A percentile compares a stretch with the other conserved stretches of the same genome.
Evolutionary conservation across 2,888 invertebrate genomes (phyloP).

Genomic region (Leucoma salicis): DNA sequence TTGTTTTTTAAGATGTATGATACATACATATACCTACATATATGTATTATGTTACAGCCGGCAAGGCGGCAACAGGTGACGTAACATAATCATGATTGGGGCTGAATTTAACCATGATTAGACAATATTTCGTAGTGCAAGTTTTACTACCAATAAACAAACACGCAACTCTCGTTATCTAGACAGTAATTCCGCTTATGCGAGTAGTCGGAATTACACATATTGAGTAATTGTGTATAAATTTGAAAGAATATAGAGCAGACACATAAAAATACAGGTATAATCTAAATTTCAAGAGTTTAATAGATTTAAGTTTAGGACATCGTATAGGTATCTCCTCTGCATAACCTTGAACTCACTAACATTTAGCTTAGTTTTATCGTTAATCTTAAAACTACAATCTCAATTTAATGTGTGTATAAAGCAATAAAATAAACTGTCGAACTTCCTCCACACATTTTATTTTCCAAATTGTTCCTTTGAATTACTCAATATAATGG

Average conservation of each 20-base stretch:
- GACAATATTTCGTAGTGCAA: slow-evolving; percentile 3
- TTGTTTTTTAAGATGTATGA: too few relatives aligned
- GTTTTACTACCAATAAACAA: slow-evolving; percentile 10
- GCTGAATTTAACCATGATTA: slow-evolving; percentile 12
- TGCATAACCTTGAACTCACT: not conserved
- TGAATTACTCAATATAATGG: not conserved
- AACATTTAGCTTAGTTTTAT: not conserved
- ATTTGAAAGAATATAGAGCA: not conserved
- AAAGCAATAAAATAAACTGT: not conserved
- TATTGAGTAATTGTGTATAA: not conserved
- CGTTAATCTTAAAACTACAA: not conserved
- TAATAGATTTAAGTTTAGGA: not conserved
- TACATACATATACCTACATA: too few relatives aligned
- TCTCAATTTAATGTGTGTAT: not conserved
- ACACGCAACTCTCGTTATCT: slow-evolving; percentile 9
- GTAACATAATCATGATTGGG: slow-evolving; percentile 4
- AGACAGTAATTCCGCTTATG: not conserved
- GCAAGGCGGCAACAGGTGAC: not conserved
- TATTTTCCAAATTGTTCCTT: not conserved
- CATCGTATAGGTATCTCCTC: too few relatives aligned
- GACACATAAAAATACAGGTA: not conserved
- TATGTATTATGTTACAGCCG: too few relatives aligned
- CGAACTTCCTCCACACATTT: slow-evolving; percentile 1
- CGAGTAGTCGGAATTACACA: not conserved
- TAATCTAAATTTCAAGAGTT: not conserved